phyloP scores from a whole-genome alignment of 2,888 invertebrate species.

The Allolobophora icterica region DNA sequence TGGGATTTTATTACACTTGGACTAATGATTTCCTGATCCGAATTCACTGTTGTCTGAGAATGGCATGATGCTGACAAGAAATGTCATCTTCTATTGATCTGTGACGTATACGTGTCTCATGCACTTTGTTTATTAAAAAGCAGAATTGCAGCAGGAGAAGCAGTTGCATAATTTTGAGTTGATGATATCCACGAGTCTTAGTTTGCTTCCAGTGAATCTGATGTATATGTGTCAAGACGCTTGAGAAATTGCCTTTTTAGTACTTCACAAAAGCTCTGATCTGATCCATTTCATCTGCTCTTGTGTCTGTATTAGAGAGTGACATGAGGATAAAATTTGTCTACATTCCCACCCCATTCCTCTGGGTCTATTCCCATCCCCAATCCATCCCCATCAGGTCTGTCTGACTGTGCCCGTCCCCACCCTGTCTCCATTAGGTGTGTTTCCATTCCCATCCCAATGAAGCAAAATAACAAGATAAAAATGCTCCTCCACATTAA shows the following conservation, averaged over 20 bases:
- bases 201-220: not conserved
- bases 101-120: not conserved
- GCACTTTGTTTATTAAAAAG: not conserved
- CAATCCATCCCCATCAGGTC: no score
- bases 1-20: no score
- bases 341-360: no score
- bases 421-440: no score
- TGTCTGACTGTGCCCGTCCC: no score
- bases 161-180: not conserved
- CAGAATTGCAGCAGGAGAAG: not conserved
- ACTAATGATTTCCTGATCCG: not conserved
- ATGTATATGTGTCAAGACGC: not conserved
- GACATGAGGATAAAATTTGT: no score
- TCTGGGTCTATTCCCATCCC: no score
- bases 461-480: no score
- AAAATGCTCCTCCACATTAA: no score
- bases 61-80: not conserved
- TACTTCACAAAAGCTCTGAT: not conserved
- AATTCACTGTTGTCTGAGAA: not conserved
- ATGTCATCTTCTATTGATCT: not conserved
- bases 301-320: not conserved
- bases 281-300: not conserved
- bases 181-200: not conserved
- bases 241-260: not conserved
- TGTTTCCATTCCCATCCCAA: no score